These are phyloP conservation scores for Maccullochella peelii DNA, from an alignment of 2,113 vertebrate species.

Conservation along the genomic window DNA sequence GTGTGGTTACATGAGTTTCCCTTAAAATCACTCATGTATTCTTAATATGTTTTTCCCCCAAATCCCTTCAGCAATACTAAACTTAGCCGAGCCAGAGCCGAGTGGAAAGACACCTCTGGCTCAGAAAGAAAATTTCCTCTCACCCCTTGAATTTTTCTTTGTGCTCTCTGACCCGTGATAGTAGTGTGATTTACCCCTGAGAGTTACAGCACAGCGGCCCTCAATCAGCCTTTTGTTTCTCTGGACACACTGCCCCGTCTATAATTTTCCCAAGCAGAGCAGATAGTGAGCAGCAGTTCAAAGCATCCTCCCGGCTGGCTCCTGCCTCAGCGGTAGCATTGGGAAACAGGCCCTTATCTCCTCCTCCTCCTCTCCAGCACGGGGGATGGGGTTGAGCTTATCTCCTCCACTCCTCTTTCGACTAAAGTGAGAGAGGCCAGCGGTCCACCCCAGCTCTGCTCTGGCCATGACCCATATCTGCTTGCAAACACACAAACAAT, in stretches of 20 bases:
- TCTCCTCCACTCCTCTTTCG: slow-evolving; percentile 77
- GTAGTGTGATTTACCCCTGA: slow-evolving; percentile 71
- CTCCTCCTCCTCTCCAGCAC: slow-evolving; percentile 50
- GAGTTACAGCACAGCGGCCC: slow-evolving; percentile 63
- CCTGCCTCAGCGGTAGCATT: slow-evolving; percentile 76
- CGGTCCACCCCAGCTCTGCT: slow-evolving; percentile 64
- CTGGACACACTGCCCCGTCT: slow-evolving; percentile 67
- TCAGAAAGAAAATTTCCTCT: slow-evolving; percentile 59
- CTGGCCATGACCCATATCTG: slow-evolving; percentile 77
- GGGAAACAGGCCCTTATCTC: slow-evolving; percentile 80
- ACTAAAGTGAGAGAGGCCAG: slow-evolving; percentile 75
- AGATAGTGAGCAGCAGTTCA: slow-evolving; percentile 78
- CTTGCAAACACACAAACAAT: slow-evolving; percentile 59
- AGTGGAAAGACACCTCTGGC: slow-evolving; percentile 69
- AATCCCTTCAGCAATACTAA: slow-evolving; percentile 58
- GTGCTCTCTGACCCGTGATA: slow-evolving; percentile 77
- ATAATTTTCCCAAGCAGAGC: slow-evolving; percentile 81
- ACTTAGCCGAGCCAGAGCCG: slow-evolving; percentile 48
- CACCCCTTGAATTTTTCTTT: slow-evolving; percentile 66
- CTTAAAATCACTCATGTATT: slow-evolving; percentile 67
- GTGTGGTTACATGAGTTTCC: slow-evolving; percentile 56
- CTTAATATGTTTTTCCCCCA: slow-evolving; percentile 56
- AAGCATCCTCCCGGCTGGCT: slow-evolving; percentile 76
- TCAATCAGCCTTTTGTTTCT: slow-evolving; percentile 82
- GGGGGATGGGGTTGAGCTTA: slow-evolving; percentile 73